Conservation (phyloP, 2,888 invertebrate genomes). For the Acronicta alni region DNA sequence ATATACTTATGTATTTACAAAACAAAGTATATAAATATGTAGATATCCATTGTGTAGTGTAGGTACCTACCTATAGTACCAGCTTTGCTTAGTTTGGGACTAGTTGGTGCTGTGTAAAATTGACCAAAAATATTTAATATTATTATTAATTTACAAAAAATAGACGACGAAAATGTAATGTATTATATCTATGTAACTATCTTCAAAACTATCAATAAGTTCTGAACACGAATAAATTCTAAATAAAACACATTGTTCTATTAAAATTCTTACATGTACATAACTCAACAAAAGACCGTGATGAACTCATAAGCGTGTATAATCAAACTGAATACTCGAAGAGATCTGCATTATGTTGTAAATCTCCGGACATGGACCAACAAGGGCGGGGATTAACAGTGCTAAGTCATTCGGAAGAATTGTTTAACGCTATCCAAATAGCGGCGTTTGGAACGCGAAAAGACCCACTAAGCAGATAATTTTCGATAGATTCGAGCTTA, state of each 20-base stretch:
- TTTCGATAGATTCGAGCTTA: conserved; percentile 77
- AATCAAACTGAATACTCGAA: conserved; percentile 84
- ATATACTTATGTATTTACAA: too few species aligned
- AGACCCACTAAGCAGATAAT: conserved; percentile 87
- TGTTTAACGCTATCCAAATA: conserved; percentile 88
- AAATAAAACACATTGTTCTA: conserved; percentile 1
- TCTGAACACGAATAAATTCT: too few species aligned
- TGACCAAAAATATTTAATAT: too few species aligned
- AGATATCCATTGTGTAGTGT: too few species aligned
- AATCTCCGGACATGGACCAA: conserved; percentile 73
- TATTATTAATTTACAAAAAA: too few species aligned
- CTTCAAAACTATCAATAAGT: too few species aligned
- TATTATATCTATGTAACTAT: too few species aligned
- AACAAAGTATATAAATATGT: too few species aligned
- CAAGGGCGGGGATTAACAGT: conserved; percentile 79
- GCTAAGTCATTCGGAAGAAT: conserved; percentile 86
- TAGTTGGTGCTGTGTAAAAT: too few species aligned
- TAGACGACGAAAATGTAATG: too few species aligned
- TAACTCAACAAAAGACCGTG: conserved; percentile 61
- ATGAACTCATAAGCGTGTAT: conserved; percentile 79
- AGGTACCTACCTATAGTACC: too few species aligned
- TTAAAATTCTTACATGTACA: conserved; percentile 4
- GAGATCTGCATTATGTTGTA: conserved; percentile 71
- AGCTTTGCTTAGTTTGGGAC: too few species aligned
- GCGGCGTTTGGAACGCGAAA: conserved; percentile 78